phyloP scores from a whole-genome alignment of 2,888 invertebrate genomes.

The Dicyrtoma fusca region DNA sequence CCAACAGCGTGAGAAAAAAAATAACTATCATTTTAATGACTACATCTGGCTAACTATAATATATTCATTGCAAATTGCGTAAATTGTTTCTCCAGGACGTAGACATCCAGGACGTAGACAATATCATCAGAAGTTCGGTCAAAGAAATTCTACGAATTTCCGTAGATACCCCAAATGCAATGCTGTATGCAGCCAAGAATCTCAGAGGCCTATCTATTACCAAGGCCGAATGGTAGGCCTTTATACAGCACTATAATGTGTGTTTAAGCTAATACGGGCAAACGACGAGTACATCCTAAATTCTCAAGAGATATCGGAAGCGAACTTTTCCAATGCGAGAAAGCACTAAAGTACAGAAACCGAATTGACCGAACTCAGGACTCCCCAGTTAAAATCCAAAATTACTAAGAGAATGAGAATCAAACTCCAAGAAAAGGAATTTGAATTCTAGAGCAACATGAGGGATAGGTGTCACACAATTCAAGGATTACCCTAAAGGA shows the following conservation, averaged over 20 bases:
- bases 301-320: background rate
- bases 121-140: background rate
- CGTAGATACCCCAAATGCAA: conserved; percentile 27
- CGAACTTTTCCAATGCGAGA: background rate
- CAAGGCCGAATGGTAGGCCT: conserved; percentile 29
- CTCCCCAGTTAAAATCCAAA: background rate
- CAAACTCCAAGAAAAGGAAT: conserved; percentile 9
- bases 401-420: background rate
- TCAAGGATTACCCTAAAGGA: background rate
- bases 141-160: conserved; percentile 32
- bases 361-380: background rate
- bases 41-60: conserved; percentile 33
- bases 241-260: conserved; percentile 29
- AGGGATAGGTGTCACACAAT: conserved; percentile 17
- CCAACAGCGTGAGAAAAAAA: no score
- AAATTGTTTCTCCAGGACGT: background rate
- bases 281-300: conserved; percentile 11
- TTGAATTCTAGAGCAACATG: conserved; percentile 14
- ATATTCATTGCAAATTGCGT: conserved; percentile 32
- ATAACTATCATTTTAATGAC: no score
- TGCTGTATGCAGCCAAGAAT: conserved; percentile 26
- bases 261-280: background rate
- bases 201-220: conserved; percentile 22
- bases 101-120: conserved; percentile 2
- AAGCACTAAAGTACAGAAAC: background rate